Conservation (phyloP, 1,140 invertebrate genomes). For the Scaptomyza hsui region DNA sequence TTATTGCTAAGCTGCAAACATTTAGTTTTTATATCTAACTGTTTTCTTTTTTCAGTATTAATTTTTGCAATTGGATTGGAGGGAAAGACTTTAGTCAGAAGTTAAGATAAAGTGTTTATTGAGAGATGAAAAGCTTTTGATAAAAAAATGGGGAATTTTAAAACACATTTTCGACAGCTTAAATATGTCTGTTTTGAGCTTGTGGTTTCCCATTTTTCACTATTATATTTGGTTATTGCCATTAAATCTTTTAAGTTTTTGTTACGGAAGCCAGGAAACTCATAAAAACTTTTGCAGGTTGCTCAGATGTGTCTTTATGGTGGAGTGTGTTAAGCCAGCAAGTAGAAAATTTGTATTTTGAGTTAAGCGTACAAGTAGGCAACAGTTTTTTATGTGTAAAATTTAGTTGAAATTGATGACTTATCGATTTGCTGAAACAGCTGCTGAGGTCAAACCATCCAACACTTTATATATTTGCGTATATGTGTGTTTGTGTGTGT, state of each 20-base stretch:
- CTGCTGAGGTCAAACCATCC: background rate
- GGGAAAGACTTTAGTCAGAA: background rate
- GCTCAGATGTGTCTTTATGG: background rate
- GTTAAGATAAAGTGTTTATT: no score
- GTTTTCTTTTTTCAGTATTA: background rate
- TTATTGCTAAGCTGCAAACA: background rate
- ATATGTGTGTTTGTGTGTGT: slow-evolving; percentile 1
- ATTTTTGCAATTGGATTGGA: no score
- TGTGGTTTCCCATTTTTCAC: no score
- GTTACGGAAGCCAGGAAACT: no score
- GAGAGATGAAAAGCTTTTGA: no score
- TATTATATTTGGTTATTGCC: no score
- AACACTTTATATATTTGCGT: slow-evolving; percentile 8
- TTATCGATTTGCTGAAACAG: slow-evolving; percentile 28
- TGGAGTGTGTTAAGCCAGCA: slow-evolving; percentile 22
- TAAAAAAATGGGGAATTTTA: no score
- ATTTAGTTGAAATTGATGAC: slow-evolving; percentile 31
- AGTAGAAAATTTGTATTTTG: slow-evolving; percentile 16
- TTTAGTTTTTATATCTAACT: background rate
- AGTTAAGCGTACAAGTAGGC: slow-evolving; percentile 20
- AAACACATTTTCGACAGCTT: no score
- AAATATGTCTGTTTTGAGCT: no score
- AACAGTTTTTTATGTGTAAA: slow-evolving; percentile 29
- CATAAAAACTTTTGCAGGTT: background rate
- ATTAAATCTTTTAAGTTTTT: no score